Evolutionary conservation across 2,797 vertebrate species (phyloP), one percentile per base, ranked within the genome.

Genomic region (Hypotaenidia philippensis): DNA sequence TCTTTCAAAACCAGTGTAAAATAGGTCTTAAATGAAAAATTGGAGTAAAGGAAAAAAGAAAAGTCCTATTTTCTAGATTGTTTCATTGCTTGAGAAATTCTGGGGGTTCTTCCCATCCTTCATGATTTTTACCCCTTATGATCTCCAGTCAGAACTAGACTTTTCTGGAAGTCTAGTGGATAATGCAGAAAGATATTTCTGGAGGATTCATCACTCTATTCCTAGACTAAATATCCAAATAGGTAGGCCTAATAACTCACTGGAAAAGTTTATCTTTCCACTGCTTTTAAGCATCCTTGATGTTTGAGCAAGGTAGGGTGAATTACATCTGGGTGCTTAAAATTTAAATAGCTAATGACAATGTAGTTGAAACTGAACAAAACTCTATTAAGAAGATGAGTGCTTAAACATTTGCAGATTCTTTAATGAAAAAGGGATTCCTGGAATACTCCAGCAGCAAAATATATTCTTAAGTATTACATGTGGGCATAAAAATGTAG

Each of bases 401-500:
- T 59, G 11, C 18, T 59, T 93, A 89, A 92, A 76, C 60, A 38
- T 38, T 41, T 82, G 9, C 57, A 77, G 34, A 60, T 72, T 26
- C 6, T 68, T 85, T 77, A 23, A 60, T 47, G 27, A 78, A 89
- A 83, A 76, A 44, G 5, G 6, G 15, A 83, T 95, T 93, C 59
- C n/a, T 82, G 56, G 69, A 85, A 66, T 41, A 66, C 6, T 89
- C 8, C 60, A 61, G 12, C 31, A 87, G 22, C 11, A 92, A 84
- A 87, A 83, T 71, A 7, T 47, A 57, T 77, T 50, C 89, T 53
- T 17, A 68, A 87, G 29, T 75, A 65, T 83, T 90, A 85, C n/a
- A 59, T 18, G 23, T 29, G 23, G 50, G 25, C 47, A 89, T 61
- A 87, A 89, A 79, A 75, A 83, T 65, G 64, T 70, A 66, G 18